These are phyloP conservation scores for Caiman crocodilus DNA, from an alignment of 2,797 vertebrate genomes.

Conservation along the genomic window DNA sequence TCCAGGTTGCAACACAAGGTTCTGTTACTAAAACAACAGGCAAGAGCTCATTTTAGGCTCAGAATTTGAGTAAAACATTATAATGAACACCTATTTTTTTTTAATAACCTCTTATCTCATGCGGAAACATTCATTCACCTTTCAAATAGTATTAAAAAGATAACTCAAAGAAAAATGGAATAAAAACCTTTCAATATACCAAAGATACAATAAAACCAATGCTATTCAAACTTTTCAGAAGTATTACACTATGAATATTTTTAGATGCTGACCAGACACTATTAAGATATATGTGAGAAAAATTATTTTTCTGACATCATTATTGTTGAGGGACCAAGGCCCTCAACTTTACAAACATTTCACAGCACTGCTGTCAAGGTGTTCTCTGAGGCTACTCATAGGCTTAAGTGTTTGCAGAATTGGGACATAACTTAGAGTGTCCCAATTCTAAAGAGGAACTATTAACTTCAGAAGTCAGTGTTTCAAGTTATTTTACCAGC, in stretches of 20 bases:
- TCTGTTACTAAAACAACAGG: background rate
- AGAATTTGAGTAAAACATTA: background rate
- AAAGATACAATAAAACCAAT: background rate
- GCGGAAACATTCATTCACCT: background rate
- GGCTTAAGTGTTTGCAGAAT: conserved; percentile 63
- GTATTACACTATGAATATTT: no score
- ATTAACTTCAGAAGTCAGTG: conserved; percentile 42
- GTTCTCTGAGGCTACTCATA: conserved; percentile 7
- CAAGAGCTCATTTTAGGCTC: background rate
- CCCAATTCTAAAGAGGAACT: conserved; percentile 61
- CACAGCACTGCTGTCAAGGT: background rate
- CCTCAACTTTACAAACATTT: background rate
- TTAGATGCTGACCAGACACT: no score
- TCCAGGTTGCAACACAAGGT: background rate
- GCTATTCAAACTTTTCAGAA: background rate
- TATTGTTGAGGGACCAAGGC: background rate
- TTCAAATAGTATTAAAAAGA: background rate
- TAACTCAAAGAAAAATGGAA: background rate
- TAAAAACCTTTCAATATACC: background rate
- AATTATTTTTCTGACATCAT: background rate
- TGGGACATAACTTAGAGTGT: conserved; percentile 58
- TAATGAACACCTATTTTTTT: background rate
- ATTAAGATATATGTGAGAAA: no score
- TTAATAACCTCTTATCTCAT: fast-evolving
- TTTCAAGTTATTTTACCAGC: background rate